Conservation (phyloP, 1,140 invertebrate species). For the Cephus cinctus region DNA sequence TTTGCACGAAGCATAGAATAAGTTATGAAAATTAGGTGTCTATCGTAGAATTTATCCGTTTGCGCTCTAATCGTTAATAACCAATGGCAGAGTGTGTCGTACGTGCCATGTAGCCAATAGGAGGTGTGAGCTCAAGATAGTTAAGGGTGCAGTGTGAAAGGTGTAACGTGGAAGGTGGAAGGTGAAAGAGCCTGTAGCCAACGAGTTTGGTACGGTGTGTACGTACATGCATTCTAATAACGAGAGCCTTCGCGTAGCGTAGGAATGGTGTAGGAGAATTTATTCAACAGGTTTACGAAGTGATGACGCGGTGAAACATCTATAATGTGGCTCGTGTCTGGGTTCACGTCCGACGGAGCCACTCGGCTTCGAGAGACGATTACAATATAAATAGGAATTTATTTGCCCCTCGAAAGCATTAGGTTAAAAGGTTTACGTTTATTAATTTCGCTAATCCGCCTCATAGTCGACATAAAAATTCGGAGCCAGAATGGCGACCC, state of each 20-base stretch:
- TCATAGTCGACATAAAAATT: slow-evolving; percentile 17
- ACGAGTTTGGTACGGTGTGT: too few relatives aligned
- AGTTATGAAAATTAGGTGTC: too few relatives aligned
- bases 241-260: slow-evolving; percentile 26
- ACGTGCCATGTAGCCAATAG: slow-evolving; percentile 15
- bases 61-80: too few relatives aligned
- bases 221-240: too few relatives aligned
- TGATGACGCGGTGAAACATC: slow-evolving; percentile 49
- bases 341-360: slow-evolving; percentile 2
- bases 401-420: slow-evolving; percentile 38
- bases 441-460: slow-evolving; percentile 49
- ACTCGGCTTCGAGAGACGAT: slow-evolving; percentile 24
- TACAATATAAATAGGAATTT: slow-evolving; percentile 53
- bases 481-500: neutral
- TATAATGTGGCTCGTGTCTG: slow-evolving; percentile 39
- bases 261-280: slow-evolving; percentile 32
- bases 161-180: too few relatives aligned
- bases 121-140: slow-evolving; percentile 5
- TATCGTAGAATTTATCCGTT: too few relatives aligned
- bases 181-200: too few relatives aligned
- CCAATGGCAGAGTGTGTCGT: slow-evolving; percentile 13
- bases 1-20: too few relatives aligned
- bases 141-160: slow-evolving; percentile 7
- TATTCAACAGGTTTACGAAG: slow-evolving; percentile 52
- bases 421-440: slow-evolving; percentile 50